Evolutionary conservation across 2,113 vertebrate genomes (phyloP).

Genomic region (Cromileptes altivelis): DNA sequence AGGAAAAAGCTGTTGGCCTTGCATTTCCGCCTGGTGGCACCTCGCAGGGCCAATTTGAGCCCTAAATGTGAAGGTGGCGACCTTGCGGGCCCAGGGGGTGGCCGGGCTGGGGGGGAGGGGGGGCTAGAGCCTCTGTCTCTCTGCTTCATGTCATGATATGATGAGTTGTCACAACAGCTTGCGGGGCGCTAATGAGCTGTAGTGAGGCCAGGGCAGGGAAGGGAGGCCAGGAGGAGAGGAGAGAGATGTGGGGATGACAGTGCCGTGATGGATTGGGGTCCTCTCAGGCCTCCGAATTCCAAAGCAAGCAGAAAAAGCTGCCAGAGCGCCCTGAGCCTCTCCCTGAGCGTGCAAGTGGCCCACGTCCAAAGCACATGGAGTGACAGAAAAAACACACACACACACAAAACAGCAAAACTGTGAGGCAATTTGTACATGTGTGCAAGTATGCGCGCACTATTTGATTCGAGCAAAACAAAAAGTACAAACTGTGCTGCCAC

Average conservation of each 20-base stretch:
- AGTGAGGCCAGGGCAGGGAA: conserved; percentile 70
- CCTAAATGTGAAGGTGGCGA: conserved; percentile 85
- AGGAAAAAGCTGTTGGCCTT: conserved; percentile 83
- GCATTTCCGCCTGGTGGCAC: conserved; percentile 83
- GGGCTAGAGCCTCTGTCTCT: conserved; percentile 69
- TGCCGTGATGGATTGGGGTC: conserved; percentile 83
- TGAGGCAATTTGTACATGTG: neutral
- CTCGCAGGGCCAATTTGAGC: conserved; percentile 83
- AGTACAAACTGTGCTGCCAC: conserved; percentile 51
- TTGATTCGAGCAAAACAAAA: conserved; percentile 43
- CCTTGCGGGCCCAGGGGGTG: conserved; percentile 73
- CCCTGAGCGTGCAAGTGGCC: conserved; percentile 74
- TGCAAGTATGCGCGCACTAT: neutral
- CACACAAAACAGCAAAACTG: neutral
- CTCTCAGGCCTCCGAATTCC: conserved; percentile 83
- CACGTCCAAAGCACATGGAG: conserved; percentile 66
- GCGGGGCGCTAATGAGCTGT: conserved; percentile 85
- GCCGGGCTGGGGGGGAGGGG: neutral
- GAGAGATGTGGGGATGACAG: conserved; percentile 77
- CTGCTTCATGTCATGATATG: conserved; percentile 86
- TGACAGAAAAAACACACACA: conserved; percentile 56
- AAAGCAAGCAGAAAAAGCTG: conserved; percentile 83
- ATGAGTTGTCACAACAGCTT: conserved; percentile 86
- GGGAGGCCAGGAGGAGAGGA: conserved; percentile 47
- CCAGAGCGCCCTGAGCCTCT: conserved; percentile 76